Conservation (phyloP, 2,113 vertebrate genomes). For the Prinia subflava region DNA sequence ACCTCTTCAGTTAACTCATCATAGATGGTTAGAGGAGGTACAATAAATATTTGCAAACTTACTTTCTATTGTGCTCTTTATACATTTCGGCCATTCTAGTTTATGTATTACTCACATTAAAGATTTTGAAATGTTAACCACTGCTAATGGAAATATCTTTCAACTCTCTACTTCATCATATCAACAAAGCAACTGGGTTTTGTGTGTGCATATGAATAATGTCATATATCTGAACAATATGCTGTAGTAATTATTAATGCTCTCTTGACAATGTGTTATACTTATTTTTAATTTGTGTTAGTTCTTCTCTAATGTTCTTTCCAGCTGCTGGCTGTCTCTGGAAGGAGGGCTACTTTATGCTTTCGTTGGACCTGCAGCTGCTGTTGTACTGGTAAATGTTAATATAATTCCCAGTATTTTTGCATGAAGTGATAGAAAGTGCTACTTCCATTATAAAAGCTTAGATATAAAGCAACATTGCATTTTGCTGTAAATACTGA, state of each 20-base stretch:
- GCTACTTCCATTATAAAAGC: neutral
- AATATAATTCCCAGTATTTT: constrained; percentile 23
- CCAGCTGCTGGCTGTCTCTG: constrained; percentile 97
- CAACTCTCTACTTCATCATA: neutral
- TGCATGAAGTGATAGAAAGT: neutral
- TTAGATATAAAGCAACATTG: neutral
- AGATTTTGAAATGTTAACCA: neutral
- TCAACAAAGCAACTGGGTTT: neutral
- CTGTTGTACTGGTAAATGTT: constrained; percentile 93
- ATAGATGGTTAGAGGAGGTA: neutral
- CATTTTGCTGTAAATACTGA: neutral
- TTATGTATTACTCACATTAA: neutral
- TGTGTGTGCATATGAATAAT: constrained; percentile 32
- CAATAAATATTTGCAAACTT: neutral
- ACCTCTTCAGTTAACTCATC: neutral
- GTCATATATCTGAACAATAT: constrained; percentile 37
- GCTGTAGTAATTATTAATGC: constrained; percentile 15
- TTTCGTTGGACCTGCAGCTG: constrained; percentile 97
- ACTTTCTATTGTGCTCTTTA: neutral
- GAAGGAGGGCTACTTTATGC: constrained; percentile 98
- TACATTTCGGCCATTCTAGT: neutral
- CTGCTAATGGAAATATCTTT: neutral
- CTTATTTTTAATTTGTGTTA: constrained; percentile 79
- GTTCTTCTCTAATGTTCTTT: constrained; percentile 74
- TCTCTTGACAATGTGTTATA: constrained; percentile 28